Conservation (phyloP, 2,797 vertebrate species). For the Pygocentrus nattereri region DNA sequence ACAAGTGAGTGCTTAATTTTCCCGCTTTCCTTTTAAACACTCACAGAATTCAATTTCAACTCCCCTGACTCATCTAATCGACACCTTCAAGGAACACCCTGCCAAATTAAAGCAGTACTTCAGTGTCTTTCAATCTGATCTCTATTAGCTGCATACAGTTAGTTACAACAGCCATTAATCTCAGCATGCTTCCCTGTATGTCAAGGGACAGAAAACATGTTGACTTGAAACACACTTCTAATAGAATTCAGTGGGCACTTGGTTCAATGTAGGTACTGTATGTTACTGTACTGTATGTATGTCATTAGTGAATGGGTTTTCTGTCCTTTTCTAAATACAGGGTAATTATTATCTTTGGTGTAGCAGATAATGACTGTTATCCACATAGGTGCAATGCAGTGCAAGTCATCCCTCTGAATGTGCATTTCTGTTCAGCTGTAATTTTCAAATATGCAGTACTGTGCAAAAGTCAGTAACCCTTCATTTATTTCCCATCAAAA, state of each 20-base stretch:
- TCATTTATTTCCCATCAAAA: too few relatives aligned
- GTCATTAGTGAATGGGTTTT: not conserved
- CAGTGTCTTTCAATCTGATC: not conserved
- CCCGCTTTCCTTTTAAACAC: not conserved
- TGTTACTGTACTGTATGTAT: too few relatives aligned
- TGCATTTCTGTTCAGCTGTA: too few relatives aligned
- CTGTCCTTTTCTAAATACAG: too few relatives aligned
- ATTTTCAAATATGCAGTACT: not conserved
- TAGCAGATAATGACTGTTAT: not conserved
- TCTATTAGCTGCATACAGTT: not conserved
- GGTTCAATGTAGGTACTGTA: not conserved
- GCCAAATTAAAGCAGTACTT: not conserved
- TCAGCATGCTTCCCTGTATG: not conserved
- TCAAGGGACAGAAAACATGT: too few relatives aligned
- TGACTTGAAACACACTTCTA: not conserved
- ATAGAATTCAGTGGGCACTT: not conserved
- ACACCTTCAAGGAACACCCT: not conserved
- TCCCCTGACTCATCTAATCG: not conserved
- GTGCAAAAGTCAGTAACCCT: too few relatives aligned
- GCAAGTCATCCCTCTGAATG: too few relatives aligned
- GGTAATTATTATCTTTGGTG: too few relatives aligned
- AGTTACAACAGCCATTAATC: not conserved
- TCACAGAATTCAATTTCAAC: not conserved
- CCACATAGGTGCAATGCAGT: not conserved
- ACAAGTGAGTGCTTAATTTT: constrained; percentile 30